Base-by-base conservation (phyloP, 2,888 invertebrate species). In the Pseudococcus viburni region DNA sequence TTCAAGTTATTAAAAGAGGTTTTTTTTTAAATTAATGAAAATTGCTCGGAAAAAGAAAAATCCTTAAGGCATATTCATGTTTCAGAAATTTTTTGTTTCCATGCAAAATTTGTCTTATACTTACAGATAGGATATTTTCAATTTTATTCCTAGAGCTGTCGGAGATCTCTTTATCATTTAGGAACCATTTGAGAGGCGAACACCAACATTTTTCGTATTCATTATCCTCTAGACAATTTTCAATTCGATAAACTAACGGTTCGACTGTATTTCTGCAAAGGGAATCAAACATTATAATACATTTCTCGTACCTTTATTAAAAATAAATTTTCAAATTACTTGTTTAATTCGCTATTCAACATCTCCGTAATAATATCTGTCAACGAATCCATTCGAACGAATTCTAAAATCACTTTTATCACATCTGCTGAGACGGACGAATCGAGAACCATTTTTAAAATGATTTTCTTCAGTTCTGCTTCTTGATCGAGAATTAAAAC, bases 151-250 rank as follows among this genome's bases (percentile, higher is more conserved):
- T 80, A 19, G 33, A 17, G 8, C 12, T 17, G 6, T 80, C 83
- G 7, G 80, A 15, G 46, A 83, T 55, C 17, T 46, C 17, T n/a
- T 77, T 22, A 17, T 88, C 48, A n/a, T 77, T 80, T 9, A 88
- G 83, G 19, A 80, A 83, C 39, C 33, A 88, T 12, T 80, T 55
- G n/a, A 88, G 80, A 3, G 55, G 59, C 46, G 77, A n/a, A 77
- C 83, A n/a, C 88, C 88, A 88, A 12, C 83, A 51, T 88, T 83
- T 88, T 39, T 88, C 88, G 39, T 88, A 88, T 55, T 88, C 88
- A 39, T 88, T 88, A 83, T 88, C 88, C 55, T 88, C 88, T 15
- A 88, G 33, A 59, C 88, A 88, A 22, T 80, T 88, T 83, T 88
- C 88, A 17, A 88, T 88, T 39, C 88, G 46, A 6, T 55, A 55